A percentile compares a stretch with the other conserved stretches of the same genome.
Conservation (phyloP, 2,888 invertebrate species). For the Steinernema hermaphroditum region DNA sequence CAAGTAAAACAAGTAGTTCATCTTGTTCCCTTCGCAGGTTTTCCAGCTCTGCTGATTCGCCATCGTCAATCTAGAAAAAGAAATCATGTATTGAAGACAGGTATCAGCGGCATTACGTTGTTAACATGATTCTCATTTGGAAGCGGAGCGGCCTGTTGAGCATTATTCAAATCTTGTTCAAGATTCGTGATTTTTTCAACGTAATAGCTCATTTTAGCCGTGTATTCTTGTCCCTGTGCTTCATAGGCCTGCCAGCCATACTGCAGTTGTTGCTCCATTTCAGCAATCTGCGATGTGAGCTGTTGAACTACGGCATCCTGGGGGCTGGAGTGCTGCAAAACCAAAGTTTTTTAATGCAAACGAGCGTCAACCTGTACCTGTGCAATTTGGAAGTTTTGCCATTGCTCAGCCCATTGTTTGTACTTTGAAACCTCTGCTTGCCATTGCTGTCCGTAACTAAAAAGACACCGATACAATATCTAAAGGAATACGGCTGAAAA, state of each 20-base stretch:
- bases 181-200: conserved; percentile 33
- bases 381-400: conserved; percentile 62
- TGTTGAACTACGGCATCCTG: conserved; percentile 52
- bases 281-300: conserved; percentile 52
- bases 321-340: conserved; percentile 42
- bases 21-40: conserved; percentile 83
- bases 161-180: conserved; percentile 34
- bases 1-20: conserved; percentile 83
- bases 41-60: conserved; percentile 42
- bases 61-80: not conserved
- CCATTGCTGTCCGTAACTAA: conserved; percentile 55
- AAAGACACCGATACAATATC: not conserved
- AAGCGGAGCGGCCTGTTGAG: not conserved
- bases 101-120: not conserved
- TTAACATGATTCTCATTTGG: not conserved
- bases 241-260: conserved; percentile 65
- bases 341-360: no score
- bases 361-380: no score
- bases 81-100: not conserved
- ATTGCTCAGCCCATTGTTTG: conserved; percentile 62
- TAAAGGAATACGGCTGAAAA: not conserved
- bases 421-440: conserved; percentile 58
- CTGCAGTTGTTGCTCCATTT: conserved; percentile 60
- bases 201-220: conserved; percentile 21
- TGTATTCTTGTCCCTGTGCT: conserved; percentile 60